Percentiles rank a stretch among this genome's conserved stretches.
These are phyloP conservation scores for Mirounga angustirostris DNA, from an alignment of 2,113 vertebrate genomes.

Conservation along the genomic window DNA sequence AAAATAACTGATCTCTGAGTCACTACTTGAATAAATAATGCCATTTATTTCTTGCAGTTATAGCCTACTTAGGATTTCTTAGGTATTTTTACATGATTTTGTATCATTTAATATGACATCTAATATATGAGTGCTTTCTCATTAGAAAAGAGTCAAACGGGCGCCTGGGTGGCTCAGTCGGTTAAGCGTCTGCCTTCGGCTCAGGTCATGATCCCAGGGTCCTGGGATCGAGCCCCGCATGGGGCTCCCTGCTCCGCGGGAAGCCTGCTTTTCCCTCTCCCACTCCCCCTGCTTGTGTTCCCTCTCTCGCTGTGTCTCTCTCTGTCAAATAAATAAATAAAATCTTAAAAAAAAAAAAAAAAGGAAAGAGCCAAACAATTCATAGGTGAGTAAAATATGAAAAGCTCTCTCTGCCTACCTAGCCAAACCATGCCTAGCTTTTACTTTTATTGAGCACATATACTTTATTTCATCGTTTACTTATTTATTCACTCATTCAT, in stretches of 20 bases:
- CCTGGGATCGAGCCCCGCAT: no score
- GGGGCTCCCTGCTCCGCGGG: no score
- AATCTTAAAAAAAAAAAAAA: no score
- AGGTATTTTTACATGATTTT: slow-evolving; percentile 34
- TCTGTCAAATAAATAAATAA: no score
- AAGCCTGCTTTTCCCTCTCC: no score
- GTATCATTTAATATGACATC: background rate
- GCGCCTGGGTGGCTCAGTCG: no score
- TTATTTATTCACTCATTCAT: background rate
- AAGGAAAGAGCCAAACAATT: background rate
- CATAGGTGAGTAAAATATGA: background rate
- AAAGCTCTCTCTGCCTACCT: background rate
- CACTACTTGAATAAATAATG: background rate
- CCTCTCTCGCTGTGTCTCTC: no score
- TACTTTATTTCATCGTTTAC: background rate
- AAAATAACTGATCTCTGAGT: background rate
- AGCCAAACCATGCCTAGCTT: background rate
- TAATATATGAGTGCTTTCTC: slow-evolving; percentile 15
- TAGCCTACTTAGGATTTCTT: slow-evolving; percentile 18
- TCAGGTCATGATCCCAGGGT: no score
- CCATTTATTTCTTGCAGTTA: slow-evolving; percentile 16
- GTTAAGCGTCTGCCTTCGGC: no score
- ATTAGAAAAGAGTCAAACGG: slow-evolving; percentile 7
- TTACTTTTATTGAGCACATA: background rate
- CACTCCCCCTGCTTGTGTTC: no score